phyloP scores from a whole-genome alignment of 2,888 invertebrate species.

The Fragum fragum region DNA sequence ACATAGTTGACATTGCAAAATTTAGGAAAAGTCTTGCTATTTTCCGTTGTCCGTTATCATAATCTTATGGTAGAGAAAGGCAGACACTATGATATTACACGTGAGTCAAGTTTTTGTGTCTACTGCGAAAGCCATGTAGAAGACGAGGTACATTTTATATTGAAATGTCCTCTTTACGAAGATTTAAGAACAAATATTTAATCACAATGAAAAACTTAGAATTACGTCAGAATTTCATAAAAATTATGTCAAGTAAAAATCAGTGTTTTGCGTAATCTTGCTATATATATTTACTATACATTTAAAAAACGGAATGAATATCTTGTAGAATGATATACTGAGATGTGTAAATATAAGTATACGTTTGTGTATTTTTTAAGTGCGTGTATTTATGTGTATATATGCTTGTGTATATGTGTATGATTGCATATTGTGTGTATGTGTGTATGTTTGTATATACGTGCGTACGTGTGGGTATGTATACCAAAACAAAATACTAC shows the following conservation, averaged over 20 bases:
- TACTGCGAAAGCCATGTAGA: constrained; percentile 2
- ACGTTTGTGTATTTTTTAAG: no score
- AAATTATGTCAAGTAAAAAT: constrained; percentile 12
- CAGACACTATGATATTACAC: neutral
- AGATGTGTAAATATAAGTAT: neutral
- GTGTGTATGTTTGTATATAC: no score
- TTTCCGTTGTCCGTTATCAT: constrained; percentile 2
- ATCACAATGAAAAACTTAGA: neutral
- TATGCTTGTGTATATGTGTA: neutral
- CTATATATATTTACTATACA: constrained; percentile 18
- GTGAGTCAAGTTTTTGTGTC: neutral
- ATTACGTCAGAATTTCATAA: neutral
- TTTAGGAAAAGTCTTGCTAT: neutral
- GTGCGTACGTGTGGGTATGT: no score
- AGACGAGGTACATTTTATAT: constrained; percentile 9
- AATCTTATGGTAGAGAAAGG: neutral
- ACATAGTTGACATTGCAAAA: neutral
- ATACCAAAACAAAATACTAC: no score
- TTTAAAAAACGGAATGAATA: constrained; percentile 7
- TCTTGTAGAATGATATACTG: neutral
- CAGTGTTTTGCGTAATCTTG: constrained; percentile 3
- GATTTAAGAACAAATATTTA: neutral
- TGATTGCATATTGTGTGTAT: neutral
- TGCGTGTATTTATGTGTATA: neutral
- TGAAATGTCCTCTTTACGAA: constrained; percentile 11